Evolutionary conservation across 1,140 invertebrate species (phyloP), one percentile per base, ranked within the genome.

Genomic region (Protaetia brevitarsis): DNA sequence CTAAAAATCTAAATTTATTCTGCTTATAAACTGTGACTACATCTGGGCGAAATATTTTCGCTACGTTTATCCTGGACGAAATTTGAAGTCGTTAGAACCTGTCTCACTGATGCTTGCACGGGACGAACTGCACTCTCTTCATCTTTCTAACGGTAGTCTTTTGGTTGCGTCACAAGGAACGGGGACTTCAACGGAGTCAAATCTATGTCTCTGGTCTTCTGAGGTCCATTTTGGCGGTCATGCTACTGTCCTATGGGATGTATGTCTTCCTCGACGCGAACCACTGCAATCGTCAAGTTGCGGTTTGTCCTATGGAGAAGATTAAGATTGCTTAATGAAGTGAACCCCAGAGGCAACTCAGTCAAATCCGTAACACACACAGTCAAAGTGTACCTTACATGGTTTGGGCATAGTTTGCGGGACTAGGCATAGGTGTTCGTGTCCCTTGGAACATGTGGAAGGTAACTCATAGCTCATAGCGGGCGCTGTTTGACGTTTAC

Each of bases 391-490:
- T 26, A 51, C 21, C 41, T 51, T 51, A 51, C 41, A 23, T 51
- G 41, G 13, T 23, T 41, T n/a, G n/a, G 21, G 21, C 5, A 56
- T 59, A 4, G 57, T 26, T 29, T 59, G 1, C 57, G 27, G n/a
- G 23, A 8, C 57, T 16, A 2, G 57, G 26, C 29, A 59, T 29
- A 3, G 37, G 37, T 4, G 21, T 13, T n/a, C n/a, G n/a, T 10
- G 19, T 13, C 23, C 57, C 37, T 13, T 28, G 51, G 4, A 41
- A 64, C 23, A 64, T 21, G 63, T 64, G 63, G 16, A 64, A 64
- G 11, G 63, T 64, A n/a, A 36, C 63, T 19, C 63, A 13, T 64
- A 29, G 6, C 11, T 37, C 4, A 31, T 8, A 26, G 19, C 29
- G 1, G 27, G 58, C 28, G 16, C 30, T n/a, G 10, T 3, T 36